Conservation (phyloP, 2,888 invertebrate species). For the Lomographa bimaculata region DNA sequence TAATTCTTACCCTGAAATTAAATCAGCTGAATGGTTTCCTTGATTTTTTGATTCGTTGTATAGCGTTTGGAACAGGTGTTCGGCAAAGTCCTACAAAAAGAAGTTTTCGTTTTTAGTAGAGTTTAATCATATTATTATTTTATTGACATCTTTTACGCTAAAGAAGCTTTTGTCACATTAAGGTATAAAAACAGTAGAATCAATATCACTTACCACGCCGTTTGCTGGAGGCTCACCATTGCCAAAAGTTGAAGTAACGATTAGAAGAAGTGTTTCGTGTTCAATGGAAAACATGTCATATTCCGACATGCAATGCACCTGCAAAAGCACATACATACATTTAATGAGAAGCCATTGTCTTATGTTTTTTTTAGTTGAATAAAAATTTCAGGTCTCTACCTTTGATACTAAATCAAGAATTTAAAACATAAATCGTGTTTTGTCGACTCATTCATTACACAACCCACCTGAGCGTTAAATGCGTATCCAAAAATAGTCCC, state of each 20-base stretch:
- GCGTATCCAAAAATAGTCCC: conserved; percentile 95
- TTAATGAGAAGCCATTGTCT: too few species aligned
- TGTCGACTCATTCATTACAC: conserved; percentile 22
- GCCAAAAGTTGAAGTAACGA: conserved; percentile 97
- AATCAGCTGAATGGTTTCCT: conserved; percentile 48
- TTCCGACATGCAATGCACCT: conserved; percentile 96
- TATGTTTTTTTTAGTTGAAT: too few species aligned
- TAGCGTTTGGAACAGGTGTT: conserved; percentile 67
- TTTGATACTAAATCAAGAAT: conserved; percentile 8
- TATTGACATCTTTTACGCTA: too few species aligned
- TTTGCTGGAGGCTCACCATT: conserved; percentile 99
- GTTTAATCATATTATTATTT: too few species aligned
- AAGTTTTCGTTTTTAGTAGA: neutral
- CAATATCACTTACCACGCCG: conserved; percentile 88
- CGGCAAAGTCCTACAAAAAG: conserved; percentile 61
- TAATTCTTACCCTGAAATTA: conserved; percentile 38
- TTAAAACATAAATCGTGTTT: conserved; percentile 16
- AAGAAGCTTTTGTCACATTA: too few species aligned
- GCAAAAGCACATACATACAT: conserved; percentile 10
- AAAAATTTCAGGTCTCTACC: conserved; percentile 9
- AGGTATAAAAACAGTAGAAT: neutral
- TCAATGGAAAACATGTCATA: conserved; percentile 97
- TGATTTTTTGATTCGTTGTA: conserved; percentile 58
- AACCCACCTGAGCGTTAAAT: conserved; percentile 94
- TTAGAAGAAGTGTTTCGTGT: conserved; percentile 95